Evolutionary conservation across 2,797 vertebrate species (phyloP), one percentile per base, ranked within the genome.

Genomic region (Pelochelys cantorii): DNA sequence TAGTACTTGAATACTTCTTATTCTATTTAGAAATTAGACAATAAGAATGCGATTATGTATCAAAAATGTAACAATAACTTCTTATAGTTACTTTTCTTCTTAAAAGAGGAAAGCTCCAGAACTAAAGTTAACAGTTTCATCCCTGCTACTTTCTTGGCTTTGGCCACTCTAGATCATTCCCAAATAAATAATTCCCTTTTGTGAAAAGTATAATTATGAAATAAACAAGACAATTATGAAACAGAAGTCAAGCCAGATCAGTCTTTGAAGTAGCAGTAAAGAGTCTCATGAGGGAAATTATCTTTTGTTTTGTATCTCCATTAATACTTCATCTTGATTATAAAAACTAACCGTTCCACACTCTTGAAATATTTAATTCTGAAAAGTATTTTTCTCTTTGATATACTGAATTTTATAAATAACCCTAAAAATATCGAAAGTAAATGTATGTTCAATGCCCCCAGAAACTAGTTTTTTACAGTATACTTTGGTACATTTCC

Each of bases 11-110:
- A 71, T 77, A 81, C 31, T 18, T 85, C 55, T 93, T 54, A 82
- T n/a, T 85, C 83, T 48, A 90, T 89, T 95, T 25, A 15, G 84
- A 96, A 91, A 77, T 86, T 94, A 94, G 55, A 52, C 92, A 95
- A 93, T 89, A 95, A 94, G 37, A 48, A 48, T 15, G 42, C 3
- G 9, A 29, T 48, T 25, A 20, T 6, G 1, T 34, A 48, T 75
- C 34, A 25, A 75, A 42, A 75, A 83, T 96, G 88, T 56, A 82
- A 68, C 90, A 92, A 75, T 81, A 78, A 77, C 83, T 95, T 79
- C 90, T 89, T 88, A 84, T 17, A 84, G 95, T 84, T 92, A 92
- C 74, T 79, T 95, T 2, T 0, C 90, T 93, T 87, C 34, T 34
- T 11, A 68, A 68, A 65, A 62, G 95, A 84, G 83, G 23, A 48